Conservation (phyloP, 2,113 vertebrate species). For the Salvelinus fontinalis region DNA sequence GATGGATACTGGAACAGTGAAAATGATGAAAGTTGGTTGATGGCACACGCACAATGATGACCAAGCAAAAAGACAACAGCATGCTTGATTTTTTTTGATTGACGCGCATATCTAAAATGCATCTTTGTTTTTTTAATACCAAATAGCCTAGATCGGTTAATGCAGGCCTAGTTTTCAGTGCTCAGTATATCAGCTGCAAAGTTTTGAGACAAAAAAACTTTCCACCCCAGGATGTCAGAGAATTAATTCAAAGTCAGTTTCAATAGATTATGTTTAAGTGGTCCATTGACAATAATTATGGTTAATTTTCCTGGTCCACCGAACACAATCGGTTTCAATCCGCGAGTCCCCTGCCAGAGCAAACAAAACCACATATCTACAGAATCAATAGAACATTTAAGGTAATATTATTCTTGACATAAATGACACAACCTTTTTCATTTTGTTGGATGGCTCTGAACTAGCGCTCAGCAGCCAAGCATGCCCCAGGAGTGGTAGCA, state of each 20-base stretch:
- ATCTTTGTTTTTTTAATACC: background rate
- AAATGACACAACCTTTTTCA: conserved; percentile 45
- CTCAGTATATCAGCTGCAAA: conserved; percentile 36
- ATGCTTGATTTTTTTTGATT: too few species aligned
- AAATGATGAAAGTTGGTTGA: background rate
- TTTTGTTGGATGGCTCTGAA: conserved; percentile 17
- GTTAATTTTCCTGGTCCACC: conserved; percentile 48
- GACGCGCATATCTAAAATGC: too few species aligned
- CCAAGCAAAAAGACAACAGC: too few species aligned
- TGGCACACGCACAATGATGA: too few species aligned
- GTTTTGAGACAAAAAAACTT: conserved; percentile 15
- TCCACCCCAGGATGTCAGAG: conserved; percentile 29
- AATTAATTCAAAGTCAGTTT: conserved; percentile 53
- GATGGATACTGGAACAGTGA: background rate
- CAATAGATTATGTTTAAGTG: conserved; percentile 60
- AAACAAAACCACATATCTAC: conserved; percentile 53
- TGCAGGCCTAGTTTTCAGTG: background rate
- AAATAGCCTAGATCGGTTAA: background rate
- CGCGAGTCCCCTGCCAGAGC: conserved; percentile 51
- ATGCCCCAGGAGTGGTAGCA: background rate
- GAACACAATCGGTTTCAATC: conserved; percentile 41
- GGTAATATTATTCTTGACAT: conserved; percentile 46
- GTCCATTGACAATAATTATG: conserved; percentile 66
- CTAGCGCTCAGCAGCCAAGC: conserved; percentile 4
- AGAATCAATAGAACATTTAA: conserved; percentile 35